Conservation (phyloP, 2,113 vertebrate species). For the Misgurnus mizolepis region DNA sequence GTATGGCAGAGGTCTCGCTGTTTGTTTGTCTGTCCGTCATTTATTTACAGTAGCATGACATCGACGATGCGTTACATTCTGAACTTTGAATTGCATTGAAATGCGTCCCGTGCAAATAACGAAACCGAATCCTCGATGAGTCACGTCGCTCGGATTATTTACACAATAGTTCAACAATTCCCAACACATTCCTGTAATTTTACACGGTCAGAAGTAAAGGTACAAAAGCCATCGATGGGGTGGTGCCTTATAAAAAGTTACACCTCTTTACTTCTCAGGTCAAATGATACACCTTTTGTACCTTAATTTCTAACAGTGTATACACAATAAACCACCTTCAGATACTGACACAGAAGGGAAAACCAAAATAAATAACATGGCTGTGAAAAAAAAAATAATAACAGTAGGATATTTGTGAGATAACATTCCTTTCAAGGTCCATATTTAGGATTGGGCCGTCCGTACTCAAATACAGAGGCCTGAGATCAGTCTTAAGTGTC, state of each 20-base stretch:
- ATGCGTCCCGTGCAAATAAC: conserved; percentile 4
- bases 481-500: conserved; percentile 9
- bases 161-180: neutral
- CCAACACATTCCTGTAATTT: neutral
- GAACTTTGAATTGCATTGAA: conserved; percentile 2
- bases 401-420: conserved; percentile 19
- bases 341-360: too few species aligned
- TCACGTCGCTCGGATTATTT: neutral
- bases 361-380: conserved; percentile 12
- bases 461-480: neutral
- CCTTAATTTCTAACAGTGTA: too few species aligned
- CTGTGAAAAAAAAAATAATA: neutral
- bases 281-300: too few species aligned
- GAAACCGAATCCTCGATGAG: neutral
- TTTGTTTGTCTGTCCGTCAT: neutral
- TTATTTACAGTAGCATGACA: neutral
- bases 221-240: too few species aligned
- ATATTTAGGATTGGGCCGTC: neutral
- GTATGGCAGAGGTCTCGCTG: neutral
- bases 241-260: too few species aligned
- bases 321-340: neutral
- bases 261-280: too few species aligned
- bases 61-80: conserved; percentile 5
- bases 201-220: neutral
- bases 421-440: conserved; percentile 17